Evolutionary conservation across 2,797 vertebrate genomes (phyloP).

Genomic region (Phoxinus dragarum): DNA sequence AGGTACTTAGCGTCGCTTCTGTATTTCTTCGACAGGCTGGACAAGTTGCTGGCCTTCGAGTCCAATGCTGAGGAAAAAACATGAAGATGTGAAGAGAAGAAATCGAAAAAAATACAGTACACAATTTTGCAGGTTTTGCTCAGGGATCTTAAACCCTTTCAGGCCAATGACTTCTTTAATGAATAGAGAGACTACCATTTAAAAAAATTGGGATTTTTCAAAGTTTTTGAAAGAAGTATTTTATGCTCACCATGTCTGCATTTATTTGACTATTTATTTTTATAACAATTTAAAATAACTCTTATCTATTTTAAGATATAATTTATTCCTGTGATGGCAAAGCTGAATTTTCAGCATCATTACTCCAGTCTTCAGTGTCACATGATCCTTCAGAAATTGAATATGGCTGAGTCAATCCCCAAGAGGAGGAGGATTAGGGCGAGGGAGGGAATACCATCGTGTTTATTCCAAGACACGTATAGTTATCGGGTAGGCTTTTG

Average conservation of each 20-base stretch:
- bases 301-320: background rate
- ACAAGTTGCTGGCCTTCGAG: constrained; percentile 97
- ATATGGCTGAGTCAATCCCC: too few species aligned
- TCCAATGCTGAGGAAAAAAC: constrained; percentile 84
- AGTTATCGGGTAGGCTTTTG: too few species aligned
- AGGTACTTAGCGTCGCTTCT: constrained; percentile 96
- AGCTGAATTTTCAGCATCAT: background rate
- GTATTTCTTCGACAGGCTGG: constrained; percentile 98
- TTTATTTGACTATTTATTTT: background rate
- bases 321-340: background rate
- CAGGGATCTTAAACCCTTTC: background rate
- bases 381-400: background rate
- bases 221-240: background rate
- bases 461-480: too few species aligned
- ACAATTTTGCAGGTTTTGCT: background rate
- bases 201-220: background rate
- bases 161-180: background rate
- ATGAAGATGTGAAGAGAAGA: background rate
- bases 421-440: too few species aligned
- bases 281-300: background rate
- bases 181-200: background rate
- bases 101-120: background rate
- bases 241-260: background rate
- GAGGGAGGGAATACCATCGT: too few species aligned
- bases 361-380: background rate